A percentile compares a stretch with the other conserved stretches of the same genome.
Conservation (phyloP, 2,888 invertebrate species). For the Auanema freiburgensis region DNA sequence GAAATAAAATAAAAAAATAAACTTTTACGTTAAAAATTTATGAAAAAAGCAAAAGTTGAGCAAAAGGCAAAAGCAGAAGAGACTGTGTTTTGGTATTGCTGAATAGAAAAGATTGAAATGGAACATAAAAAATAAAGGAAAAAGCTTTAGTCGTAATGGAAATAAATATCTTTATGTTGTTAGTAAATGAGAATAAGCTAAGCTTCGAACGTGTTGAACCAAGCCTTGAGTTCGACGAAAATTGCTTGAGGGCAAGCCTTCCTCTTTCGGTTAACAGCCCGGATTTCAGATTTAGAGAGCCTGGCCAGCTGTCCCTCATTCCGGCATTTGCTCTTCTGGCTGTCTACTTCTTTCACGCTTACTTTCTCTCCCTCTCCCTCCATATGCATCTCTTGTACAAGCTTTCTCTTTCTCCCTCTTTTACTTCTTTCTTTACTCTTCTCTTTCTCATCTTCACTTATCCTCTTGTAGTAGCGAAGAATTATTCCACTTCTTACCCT, state of each 20-base stretch:
- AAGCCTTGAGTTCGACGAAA: too few species aligned
- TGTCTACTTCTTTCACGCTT: constrained; percentile 10
- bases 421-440: background rate
- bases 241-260: constrained; percentile 6
- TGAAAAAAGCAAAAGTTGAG: too few species aligned
- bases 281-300: background rate
- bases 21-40: too few species aligned
- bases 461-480: too few species aligned
- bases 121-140: background rate
- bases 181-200: constrained; percentile 17
- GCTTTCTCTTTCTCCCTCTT: constrained; percentile 9
- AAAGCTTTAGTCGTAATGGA: constrained; percentile 13
- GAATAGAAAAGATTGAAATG: too few species aligned
- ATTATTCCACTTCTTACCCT: too few species aligned
- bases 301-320: background rate
- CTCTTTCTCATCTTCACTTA: constrained; percentile 1
- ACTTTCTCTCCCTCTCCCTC: constrained; percentile 7
- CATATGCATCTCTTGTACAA: background rate
- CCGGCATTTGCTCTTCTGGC: constrained; percentile 3
- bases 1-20: too few species aligned
- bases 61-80: too few species aligned
- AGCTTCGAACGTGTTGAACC: too few species aligned
- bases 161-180: constrained; percentile 23
- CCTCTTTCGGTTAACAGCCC: constrained; percentile 4
- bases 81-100: too few species aligned